Base-by-base conservation (phyloP, 2,888 invertebrate genomes). In the Diogma glabrata region DNA sequence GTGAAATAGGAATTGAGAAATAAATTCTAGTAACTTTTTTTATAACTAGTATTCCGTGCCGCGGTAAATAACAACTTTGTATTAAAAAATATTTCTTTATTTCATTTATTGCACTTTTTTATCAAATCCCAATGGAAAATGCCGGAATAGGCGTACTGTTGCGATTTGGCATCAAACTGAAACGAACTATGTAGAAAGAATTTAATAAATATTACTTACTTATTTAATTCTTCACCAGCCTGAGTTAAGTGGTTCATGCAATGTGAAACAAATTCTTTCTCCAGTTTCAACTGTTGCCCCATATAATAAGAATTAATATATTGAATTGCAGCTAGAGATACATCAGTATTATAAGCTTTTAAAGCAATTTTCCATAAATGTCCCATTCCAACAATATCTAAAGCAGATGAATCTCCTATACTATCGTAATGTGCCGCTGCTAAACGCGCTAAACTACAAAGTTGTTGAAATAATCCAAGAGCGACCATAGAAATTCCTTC, bases 311-410 rank as follows among this genome's bases (percentile, higher is more conserved):
- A 85, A 67, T 94, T 95, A 51, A 95, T 76, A 65, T 92, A 92
- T 65, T 93, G 91, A 59, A 94, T 94, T 1, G 94, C 93, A 3
- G 92, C 87, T 81, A 93, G 83, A 57, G 92, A 92, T 2, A 95
- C 94, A 64, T 94, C 93, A 70, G 92, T 92, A 64, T 87, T 92
- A 58, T 84, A 84, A 2, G 94, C 93, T 57, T 87, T 75, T 4
- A 95, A 73, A 0, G 94, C 94, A 54, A 95, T 92, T 67, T 88
- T 88, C 93, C 94, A 95, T 58, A 94, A 73, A 60, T 93, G 91
- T 67, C 90, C 88, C 87, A 94, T 93, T 12, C 91, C 92, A 12
- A 88, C 78, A 23, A 82, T 81, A 68, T 84, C 83, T 4, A 67
- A 61, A n/a, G n/a, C n/a, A 4, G 56, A 47, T 56, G 71, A 63